These are phyloP conservation scores for Poecilobothrus nobilitatus DNA, from an alignment of 2,888 invertebrate genomes.

Conservation along the genomic window DNA sequence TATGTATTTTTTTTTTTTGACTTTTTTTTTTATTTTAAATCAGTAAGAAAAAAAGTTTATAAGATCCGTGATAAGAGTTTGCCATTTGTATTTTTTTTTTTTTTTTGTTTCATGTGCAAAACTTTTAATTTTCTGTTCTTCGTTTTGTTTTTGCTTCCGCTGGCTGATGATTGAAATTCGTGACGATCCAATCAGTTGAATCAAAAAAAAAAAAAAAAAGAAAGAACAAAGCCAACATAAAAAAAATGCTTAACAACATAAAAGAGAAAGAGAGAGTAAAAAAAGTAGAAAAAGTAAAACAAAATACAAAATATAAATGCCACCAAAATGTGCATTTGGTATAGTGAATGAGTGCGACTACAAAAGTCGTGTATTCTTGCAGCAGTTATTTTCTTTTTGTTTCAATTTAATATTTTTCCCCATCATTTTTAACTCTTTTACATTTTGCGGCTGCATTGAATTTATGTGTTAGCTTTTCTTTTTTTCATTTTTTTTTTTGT, in stretches of 20 bases:
- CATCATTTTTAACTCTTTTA: no score
- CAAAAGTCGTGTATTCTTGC: not conserved
- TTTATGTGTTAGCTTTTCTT: no score
- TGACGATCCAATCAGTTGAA: constrained; percentile 6
- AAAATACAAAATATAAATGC: not conserved
- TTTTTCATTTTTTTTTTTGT: no score
- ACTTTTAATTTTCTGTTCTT: no score
- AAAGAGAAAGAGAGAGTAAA: not conserved
- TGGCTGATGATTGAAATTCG: constrained; percentile 6
- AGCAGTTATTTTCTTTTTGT: not conserved
- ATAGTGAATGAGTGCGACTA: not conserved
- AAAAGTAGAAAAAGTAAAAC: not conserved
- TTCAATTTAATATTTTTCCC: not conserved
- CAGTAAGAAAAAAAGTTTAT: not conserved
- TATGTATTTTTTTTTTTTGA: no score
- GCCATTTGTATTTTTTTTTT: not conserved
- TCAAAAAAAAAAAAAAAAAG: not conserved
- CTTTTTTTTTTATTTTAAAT: no score
- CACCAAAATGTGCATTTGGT: not conserved
- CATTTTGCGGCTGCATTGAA: no score
- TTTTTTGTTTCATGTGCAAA: not conserved
- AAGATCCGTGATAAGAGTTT: constrained; percentile 2
- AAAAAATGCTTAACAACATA: not conserved
- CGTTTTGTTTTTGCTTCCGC: not conserved
- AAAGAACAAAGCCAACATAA: not conserved